Evolutionary conservation across 1,140 invertebrate genomes (phyloP).

Genomic region (Drosophila truncata): DNA sequence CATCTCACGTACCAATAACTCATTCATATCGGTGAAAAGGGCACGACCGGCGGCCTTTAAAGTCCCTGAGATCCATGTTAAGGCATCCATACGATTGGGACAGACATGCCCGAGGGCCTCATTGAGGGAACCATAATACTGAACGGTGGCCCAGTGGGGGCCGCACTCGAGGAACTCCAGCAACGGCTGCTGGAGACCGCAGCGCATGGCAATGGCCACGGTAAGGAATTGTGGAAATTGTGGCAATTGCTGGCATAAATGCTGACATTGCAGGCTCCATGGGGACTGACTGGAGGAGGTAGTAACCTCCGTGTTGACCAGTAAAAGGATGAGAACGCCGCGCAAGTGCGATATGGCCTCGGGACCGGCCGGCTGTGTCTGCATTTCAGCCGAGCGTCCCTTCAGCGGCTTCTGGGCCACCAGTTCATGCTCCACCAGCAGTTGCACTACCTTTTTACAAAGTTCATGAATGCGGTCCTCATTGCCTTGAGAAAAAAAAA

Average conservation of each 20-base stretch:
- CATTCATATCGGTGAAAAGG: background rate
- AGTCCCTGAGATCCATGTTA: slow-evolving; percentile 6
- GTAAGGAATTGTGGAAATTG: slow-evolving; percentile 24
- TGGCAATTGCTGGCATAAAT: slow-evolving; percentile 35
- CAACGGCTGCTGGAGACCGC: slow-evolving; percentile 34
- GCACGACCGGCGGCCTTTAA: slow-evolving; percentile 18
- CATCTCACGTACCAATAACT: background rate
- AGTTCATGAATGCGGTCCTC: slow-evolving; percentile 43
- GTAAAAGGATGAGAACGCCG: slow-evolving; percentile 27
- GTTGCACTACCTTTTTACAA: background rate
- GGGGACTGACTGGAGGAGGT: background rate
- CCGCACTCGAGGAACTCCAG: slow-evolving; percentile 47
- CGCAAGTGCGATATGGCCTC: slow-evolving; percentile 36
- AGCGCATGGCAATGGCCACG: slow-evolving; percentile 22
- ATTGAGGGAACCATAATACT: slow-evolving; percentile 43
- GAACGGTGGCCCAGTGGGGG: slow-evolving; percentile 31
- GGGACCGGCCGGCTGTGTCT: background rate
- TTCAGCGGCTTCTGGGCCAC: slow-evolving; percentile 2
- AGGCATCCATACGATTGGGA: background rate
- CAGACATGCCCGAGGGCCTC: slow-evolving; percentile 16
- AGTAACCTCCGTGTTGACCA: slow-evolving; percentile 27
- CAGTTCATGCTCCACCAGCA: slow-evolving; percentile 42
- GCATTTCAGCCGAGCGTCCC: background rate
- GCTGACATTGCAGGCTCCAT: slow-evolving; percentile 40
- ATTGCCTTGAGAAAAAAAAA: slow-evolving; percentile 30